phyloP scores from a whole-genome alignment of 2,113 vertebrate genomes.

The Erythrolamprus reginae region DNA sequence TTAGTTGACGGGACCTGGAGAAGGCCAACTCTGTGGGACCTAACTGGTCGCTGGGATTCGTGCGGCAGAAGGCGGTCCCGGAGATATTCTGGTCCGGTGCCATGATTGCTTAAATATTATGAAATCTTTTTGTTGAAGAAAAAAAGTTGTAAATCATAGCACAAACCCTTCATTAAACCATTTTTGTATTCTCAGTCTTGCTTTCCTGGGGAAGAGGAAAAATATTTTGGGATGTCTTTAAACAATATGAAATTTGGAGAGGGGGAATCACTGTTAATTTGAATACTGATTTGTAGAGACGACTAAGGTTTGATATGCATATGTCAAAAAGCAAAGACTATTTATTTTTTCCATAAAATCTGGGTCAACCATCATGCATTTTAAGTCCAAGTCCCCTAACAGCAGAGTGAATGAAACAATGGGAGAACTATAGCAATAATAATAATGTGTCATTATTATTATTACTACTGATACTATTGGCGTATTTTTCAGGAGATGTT shows the following conservation, averaged over 20 bases:
- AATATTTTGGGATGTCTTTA: not conserved
- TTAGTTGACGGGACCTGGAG: too few species aligned
- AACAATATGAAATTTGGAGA: not conserved
- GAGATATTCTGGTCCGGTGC: too few species aligned
- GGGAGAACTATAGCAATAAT: slow-evolving; percentile 16
- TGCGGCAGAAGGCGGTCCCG: too few species aligned
- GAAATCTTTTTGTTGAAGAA: slow-evolving; percentile 12
- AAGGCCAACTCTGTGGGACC: too few species aligned
- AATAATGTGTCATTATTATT: not conserved
- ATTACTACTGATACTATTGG: not conserved
- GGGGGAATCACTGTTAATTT: not conserved
- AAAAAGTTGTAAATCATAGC: slow-evolving; percentile 25
- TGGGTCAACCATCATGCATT: not conserved
- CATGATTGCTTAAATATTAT: not conserved
- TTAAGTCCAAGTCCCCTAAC: not conserved
- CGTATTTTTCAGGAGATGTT: slow-evolving; percentile 9
- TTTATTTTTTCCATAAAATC: not conserved
- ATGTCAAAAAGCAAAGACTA: not conserved
- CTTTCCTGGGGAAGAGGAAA: not conserved
- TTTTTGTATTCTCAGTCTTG: not conserved
- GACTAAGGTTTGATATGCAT: not conserved
- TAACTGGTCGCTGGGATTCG: too few species aligned
- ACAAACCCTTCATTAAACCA: slow-evolving; percentile 17
- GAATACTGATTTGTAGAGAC: not conserved
- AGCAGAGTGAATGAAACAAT: slow-evolving; percentile 9